Base-by-base conservation (phyloP, 2,797 vertebrate species). In the Oreochromis grahami region DNA sequence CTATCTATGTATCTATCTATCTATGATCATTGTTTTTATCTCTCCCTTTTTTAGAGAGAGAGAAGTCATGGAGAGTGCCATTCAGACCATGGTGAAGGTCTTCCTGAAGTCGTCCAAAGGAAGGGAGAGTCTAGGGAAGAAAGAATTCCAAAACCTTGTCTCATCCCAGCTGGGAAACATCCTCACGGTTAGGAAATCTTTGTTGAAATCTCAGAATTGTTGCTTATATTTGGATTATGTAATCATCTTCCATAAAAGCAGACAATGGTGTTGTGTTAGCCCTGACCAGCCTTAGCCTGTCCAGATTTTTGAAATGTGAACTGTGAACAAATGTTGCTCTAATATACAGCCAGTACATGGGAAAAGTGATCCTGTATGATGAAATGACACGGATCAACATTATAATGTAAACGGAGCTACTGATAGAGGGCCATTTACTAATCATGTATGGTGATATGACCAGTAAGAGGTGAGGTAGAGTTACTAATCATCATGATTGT, bases 101-200 rank as follows among this genome's bases (percentile, higher is more conserved):
- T 97, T 86, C 93, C 51, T 96, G 79, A 97, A 96, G 90, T 96
- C 95, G 0, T 4, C 93, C 85, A 97, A 95, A 70, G 96, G 96
- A 65, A 96, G 94, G 87, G 96, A 96, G 21, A 91, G 11, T 88
- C 92, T 97, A 48, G 93, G 94, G 78, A 89, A 87, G 76, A 95
- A 93, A 83, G 94, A 96, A n/a, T 97, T 97, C 92, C 94, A 97
- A 84, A 48, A 3, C 55, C 94, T 97, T 2, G 96, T 97, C 85
- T 95, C 94, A 83, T 79, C n/a, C 83, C 95, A 97, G 83, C 88
- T 97, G 84, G 78, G 93, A 86, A 96, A 96, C 94, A 94, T 97
- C 89, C 60, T 97, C 70, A 78, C 93, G 96, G 96, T 97, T 68
- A 96, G 96, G 56, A 92, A 86, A 85, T 11, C 50, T 85, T 86